phyloP scores from a whole-genome alignment of 2,113 vertebrate genomes.

The Panurus biarmicus region DNA sequence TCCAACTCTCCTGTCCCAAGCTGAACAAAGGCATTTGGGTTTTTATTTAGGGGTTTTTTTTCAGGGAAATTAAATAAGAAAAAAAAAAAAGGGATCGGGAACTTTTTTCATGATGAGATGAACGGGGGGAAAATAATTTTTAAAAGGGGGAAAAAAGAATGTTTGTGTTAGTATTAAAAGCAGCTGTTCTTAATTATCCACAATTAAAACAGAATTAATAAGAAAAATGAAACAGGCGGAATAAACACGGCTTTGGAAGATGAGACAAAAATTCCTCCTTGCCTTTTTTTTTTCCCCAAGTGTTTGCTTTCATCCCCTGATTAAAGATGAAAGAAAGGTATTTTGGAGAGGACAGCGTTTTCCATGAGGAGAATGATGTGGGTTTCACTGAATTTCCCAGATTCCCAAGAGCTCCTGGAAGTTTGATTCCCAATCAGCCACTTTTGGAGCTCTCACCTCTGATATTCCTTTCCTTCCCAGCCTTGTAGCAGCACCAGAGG shows the following conservation, averaged over 20 bases:
- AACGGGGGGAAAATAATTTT: neutral
- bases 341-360: neutral
- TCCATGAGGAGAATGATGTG: neutral
- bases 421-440: neutral
- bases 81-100: neutral
- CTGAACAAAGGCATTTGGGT: fast-evolving
- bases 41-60: neutral
- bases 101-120: neutral
- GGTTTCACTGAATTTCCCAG: neutral
- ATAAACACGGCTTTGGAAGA: neutral
- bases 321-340: neutral
- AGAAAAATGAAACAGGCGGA: neutral
- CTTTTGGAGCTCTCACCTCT: neutral
- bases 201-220: neutral
- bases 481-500: neutral
- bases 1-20: neutral
- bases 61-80: neutral
- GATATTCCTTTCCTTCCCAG: neutral
- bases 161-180: neutral
- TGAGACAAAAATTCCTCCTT: neutral
- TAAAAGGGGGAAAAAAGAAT: neutral
- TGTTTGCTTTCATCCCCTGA: neutral
- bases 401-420: neutral
- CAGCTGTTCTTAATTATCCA: neutral
- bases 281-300: neutral